Conservation (phyloP, 92 coral and sea anemone genomes). For the Heteractis magnifica region DNA sequence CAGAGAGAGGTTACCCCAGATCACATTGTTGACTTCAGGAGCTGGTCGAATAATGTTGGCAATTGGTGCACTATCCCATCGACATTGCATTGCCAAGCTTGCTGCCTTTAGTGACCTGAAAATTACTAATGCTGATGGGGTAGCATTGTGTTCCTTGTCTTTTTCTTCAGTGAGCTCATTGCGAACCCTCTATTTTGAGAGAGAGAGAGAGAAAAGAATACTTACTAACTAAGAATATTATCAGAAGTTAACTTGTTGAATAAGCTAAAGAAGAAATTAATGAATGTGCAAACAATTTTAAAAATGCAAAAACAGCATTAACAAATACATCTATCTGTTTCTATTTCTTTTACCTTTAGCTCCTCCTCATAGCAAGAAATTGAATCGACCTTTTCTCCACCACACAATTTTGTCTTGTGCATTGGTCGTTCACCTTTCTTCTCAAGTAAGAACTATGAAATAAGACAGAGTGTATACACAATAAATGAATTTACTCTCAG, state of each 20-base stretch:
- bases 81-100: conserved; percentile 67
- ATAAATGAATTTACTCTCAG: not conserved
- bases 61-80: conserved; percentile 75
- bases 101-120: conserved; percentile 77
- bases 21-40: conserved; percentile 74
- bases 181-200: conserved; percentile 48
- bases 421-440: conserved; percentile 62
- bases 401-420: conserved; percentile 52
- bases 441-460: conserved; percentile 56
- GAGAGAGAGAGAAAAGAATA: not conserved
- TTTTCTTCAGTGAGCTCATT: conserved; percentile 61
- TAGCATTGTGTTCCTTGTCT: conserved; percentile 44
- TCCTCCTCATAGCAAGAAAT: conserved; percentile 63
- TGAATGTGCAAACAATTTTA: no score
- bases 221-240: not conserved
- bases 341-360: conserved; percentile 58
- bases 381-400: conserved; percentile 62
- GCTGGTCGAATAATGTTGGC: conserved; percentile 58
- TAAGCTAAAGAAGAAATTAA: not conserved
- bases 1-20: conserved; percentile 72
- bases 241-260: not conserved
- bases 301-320: no score
- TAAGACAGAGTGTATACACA: not conserved
- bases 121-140: conserved; percentile 74
- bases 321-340: no score